phyloP scores from a whole-genome alignment of 2,113 vertebrate species.

The Menidia beryllina region DNA sequence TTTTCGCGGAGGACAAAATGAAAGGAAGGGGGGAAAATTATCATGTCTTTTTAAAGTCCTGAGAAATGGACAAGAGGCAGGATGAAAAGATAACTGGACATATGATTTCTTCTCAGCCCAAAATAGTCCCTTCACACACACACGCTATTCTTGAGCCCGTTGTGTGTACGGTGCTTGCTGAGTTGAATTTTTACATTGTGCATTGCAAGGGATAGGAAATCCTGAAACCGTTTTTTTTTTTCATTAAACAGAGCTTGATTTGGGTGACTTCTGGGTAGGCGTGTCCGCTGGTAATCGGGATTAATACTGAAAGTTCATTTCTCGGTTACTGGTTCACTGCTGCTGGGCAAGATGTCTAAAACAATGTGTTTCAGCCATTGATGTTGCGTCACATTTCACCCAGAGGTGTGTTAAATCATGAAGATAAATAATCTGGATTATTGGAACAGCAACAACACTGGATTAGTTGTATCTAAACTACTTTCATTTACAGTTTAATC shows the following conservation, averaged over 20 bases:
- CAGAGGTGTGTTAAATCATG: slow-evolving; percentile 63
- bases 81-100: slow-evolving; percentile 42
- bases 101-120: slow-evolving; percentile 39
- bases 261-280: slow-evolving; percentile 10
- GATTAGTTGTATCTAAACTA: slow-evolving; percentile 18
- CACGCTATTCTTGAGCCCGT: slow-evolving; percentile 8
- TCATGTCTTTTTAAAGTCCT: slow-evolving; percentile 53
- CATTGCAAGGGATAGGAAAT: not conserved
- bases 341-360: slow-evolving; percentile 45
- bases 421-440: slow-evolving; percentile 68
- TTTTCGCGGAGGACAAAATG: slow-evolving; percentile 51
- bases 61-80: slow-evolving; percentile 38
- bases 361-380: slow-evolving; percentile 30
- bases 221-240: not conserved
- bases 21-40: slow-evolving; percentile 61
- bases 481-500: slow-evolving; percentile 32
- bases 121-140: slow-evolving; percentile 30
- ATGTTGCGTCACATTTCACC: slow-evolving; percentile 63
- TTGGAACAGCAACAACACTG: slow-evolving; percentile 27
- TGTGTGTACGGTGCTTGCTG: slow-evolving; percentile 18
- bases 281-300: slow-evolving; percentile 56
- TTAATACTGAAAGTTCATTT: slow-evolving; percentile 68
- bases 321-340: slow-evolving; percentile 68
- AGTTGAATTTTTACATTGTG: slow-evolving; percentile 8
- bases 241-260: slow-evolving; percentile 28